Evolutionary conservation across 2,113 vertebrate genomes (phyloP), one percentile per base, ranked within the genome.

Genomic region (Micronycteris hirsuta): DNA sequence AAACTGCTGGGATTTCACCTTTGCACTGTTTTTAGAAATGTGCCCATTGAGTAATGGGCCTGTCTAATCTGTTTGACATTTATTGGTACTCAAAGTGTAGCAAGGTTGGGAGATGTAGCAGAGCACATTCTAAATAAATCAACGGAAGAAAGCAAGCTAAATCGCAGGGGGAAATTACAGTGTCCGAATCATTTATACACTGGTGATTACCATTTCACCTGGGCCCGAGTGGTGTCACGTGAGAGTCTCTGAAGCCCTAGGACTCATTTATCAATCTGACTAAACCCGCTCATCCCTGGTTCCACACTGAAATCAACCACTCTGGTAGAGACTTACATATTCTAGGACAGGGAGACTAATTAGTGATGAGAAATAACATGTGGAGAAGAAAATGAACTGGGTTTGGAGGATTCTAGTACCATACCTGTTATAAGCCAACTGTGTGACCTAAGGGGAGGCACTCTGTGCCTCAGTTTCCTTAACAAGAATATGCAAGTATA

Each of bases 91-190:
- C 91, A 81, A 54, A 96, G 89, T 82, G 76, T 78, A 95, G 95
- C 93, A 84, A 82, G 96, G 94, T 95, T 97, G 92, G 95, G 78
- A 94, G 95, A 96, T 78, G 86, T 41, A 97, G 96, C 94, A 86
- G 74, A 90, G 89, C 93, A 93, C 89, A 58, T 91, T 98, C 91
- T 96, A 97, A 96, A 97, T 97, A 97, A 98, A 98, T 97, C 97
- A 96, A 82, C 1, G 0, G 47, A 86, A 96, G 96, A 96, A 97
- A 96, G 89, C 95, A 96, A 84, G 58, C 89, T 87, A 93, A 96
- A 96, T 94, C 95, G 83, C 94, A 95, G 56, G 80, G 83, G 97
- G 95, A 96, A 97, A 96, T 98, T 93, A 95, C 95, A 96, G 94
- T 92, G 96, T 97, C 96, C 96, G 90, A 90, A 92, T 95, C 95